A percentile compares a stretch with the other conserved stretches of the same genome.
Evolutionary conservation across 2,888 invertebrate species (phyloP).

Genomic region (Subacronicta megacephala): DNA sequence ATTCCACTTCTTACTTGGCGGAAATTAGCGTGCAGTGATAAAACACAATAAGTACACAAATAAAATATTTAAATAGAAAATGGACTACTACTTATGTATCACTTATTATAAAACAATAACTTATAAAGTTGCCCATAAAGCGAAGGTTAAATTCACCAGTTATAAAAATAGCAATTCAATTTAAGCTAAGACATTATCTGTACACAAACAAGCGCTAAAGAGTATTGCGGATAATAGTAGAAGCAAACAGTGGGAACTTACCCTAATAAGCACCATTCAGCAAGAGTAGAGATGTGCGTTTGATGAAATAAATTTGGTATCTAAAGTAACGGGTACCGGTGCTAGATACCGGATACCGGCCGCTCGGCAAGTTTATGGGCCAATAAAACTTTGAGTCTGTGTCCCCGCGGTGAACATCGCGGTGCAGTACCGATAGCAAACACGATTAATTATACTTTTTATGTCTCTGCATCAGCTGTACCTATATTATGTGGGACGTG

Average conservation of each 20-base stretch:
- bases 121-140: too few relatives aligned
- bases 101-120: too few relatives aligned
- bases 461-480: conserved; percentile 32
- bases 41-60: too few relatives aligned
- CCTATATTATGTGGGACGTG: conserved; percentile 45
- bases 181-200: too few relatives aligned
- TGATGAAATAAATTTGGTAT: conserved; percentile 76
- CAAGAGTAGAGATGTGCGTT: conserved; percentile 66
- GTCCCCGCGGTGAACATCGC: conserved; percentile 73
- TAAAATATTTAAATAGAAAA: too few relatives aligned
- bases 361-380: conserved; percentile 74
- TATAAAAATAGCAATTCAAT: too few relatives aligned
- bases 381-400: conserved; percentile 80
- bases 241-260: conserved; percentile 9
- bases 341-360: conserved; percentile 75
- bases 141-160: too few relatives aligned
- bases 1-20: conserved; percentile 35
- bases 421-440: conserved; percentile 70
- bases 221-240: neutral
- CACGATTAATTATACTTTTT: conserved; percentile 42
- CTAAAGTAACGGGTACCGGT: conserved; percentile 72
- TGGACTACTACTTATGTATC: too few relatives aligned
- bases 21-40: conserved; percentile 15
- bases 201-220: too few relatives aligned
- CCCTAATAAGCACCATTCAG: conserved; percentile 29